Conservation (phyloP, 2,797 vertebrate species). For the Phaenicophaeus curvirostris region DNA sequence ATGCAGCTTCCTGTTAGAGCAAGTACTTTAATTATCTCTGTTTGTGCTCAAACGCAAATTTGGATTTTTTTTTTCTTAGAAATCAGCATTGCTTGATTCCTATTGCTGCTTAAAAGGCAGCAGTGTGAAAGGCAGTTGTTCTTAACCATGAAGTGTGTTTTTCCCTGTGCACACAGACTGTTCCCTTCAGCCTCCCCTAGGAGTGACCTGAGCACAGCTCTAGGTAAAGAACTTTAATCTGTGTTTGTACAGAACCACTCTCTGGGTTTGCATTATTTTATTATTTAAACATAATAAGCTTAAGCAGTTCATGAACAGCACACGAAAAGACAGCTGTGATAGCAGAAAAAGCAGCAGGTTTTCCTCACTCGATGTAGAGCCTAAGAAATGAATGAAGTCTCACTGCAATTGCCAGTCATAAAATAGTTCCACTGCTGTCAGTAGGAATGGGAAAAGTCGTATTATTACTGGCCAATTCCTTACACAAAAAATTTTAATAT, state of each 20-base stretch:
- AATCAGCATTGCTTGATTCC: conserved; percentile 39
- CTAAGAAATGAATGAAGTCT: background rate
- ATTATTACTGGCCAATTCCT: background rate
- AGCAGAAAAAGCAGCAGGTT: background rate
- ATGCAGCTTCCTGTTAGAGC: conserved; percentile 56
- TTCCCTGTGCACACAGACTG: background rate
- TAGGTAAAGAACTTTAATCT: conserved; percentile 29
- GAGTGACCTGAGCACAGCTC: background rate
- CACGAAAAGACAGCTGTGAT: background rate
- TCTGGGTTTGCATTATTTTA: conserved; percentile 1
- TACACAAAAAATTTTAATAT: background rate
- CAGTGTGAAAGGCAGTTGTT: background rate
- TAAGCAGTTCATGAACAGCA: background rate
- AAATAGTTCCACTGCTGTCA: background rate
- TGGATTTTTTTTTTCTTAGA: conserved; percentile 5
- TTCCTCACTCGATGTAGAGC: background rate
- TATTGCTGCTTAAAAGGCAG: conserved; percentile 5
- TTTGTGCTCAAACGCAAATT: conserved; percentile 52
- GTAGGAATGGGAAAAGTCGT: background rate
- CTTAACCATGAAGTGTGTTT: background rate
- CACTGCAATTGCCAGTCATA: background rate
- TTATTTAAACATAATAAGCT: conserved; percentile 18
- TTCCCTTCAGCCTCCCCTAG: background rate
- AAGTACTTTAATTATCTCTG: conserved; percentile 63
- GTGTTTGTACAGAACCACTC: conserved; percentile 21